A percentile compares a stretch with the other conserved stretches of the same genome.
Conservation (phyloP, 2,888 invertebrate species). For the Tetramorium bicarinatum region DNA sequence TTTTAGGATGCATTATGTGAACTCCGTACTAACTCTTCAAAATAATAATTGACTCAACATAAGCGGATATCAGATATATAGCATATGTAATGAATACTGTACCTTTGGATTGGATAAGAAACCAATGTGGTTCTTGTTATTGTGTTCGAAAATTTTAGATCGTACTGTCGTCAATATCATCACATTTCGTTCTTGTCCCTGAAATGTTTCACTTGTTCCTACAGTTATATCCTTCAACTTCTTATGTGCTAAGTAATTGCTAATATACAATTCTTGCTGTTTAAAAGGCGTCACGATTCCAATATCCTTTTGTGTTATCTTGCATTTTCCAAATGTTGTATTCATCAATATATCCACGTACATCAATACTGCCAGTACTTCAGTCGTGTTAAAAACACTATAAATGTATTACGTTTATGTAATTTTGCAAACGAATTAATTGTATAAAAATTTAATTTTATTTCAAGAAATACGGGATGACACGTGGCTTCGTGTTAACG, state of each 20-base stretch:
- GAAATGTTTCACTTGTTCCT: conserved; percentile 95
- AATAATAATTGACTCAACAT: no score
- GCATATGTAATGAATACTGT: conserved; percentile 54
- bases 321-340: conserved; percentile 81
- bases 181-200: conserved; percentile 94
- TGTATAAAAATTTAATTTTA: not conserved
- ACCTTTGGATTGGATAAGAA: conserved; percentile 89
- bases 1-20: no score
- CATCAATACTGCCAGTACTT: conserved; percentile 88
- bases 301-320: conserved; percentile 86
- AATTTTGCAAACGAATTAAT: not conserved
- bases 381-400: conserved; percentile 89
- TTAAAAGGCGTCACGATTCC: conserved; percentile 89
- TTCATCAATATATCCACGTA: conserved; percentile 88
- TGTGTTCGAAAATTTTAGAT: conserved; percentile 88
- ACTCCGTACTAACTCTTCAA: no score
- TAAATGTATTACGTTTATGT: conserved; percentile 68
- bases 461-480: not conserved
- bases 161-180: conserved; percentile 94
- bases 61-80: not conserved
- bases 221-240: conserved; percentile 88
- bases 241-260: conserved; percentile 84
- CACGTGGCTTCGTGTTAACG: no score
- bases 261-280: conserved; percentile 86
- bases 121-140: conserved; percentile 87